Conservation (phyloP, 2,113 vertebrate species). For the Actinemys pallida region DNA sequence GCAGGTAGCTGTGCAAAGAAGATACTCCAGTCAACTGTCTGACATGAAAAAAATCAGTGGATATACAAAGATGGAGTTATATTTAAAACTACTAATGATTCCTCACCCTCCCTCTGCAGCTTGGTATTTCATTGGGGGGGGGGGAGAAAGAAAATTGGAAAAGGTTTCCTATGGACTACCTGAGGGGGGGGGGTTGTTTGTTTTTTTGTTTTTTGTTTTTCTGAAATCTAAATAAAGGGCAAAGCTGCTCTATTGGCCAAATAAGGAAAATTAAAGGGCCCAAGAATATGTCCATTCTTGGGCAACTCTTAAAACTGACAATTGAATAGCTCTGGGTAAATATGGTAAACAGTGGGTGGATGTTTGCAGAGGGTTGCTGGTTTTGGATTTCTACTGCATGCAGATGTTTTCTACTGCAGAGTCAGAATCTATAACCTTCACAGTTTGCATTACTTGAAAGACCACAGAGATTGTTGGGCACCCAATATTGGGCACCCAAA, state of each 20-base stretch:
- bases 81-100: not conserved
- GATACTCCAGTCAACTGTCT: not conserved
- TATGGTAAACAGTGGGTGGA: not conserved
- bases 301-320: not conserved
- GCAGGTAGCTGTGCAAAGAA: not conserved
- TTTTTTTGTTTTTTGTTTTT: too few species aligned
- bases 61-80: not conserved
- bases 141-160: not conserved
- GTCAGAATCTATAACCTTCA: not conserved
- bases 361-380: not conserved
- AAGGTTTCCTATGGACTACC: not conserved
- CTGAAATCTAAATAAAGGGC: not conserved
- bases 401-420: not conserved
- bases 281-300: not conserved
- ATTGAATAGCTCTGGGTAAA: not conserved
- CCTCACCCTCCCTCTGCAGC: not conserved
- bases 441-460: not conserved
- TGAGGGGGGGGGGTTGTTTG: too few species aligned
- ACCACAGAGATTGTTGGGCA: not conserved
- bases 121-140: not conserved
- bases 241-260: not conserved
- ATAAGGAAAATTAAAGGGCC: not conserved
- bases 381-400: not conserved
- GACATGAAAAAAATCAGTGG: not conserved
- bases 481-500: not conserved